Percentiles rank a stretch among this genome's conserved stretches.
Conservation (phyloP, 2,888 invertebrate genomes). For the Orthosia incerta region DNA sequence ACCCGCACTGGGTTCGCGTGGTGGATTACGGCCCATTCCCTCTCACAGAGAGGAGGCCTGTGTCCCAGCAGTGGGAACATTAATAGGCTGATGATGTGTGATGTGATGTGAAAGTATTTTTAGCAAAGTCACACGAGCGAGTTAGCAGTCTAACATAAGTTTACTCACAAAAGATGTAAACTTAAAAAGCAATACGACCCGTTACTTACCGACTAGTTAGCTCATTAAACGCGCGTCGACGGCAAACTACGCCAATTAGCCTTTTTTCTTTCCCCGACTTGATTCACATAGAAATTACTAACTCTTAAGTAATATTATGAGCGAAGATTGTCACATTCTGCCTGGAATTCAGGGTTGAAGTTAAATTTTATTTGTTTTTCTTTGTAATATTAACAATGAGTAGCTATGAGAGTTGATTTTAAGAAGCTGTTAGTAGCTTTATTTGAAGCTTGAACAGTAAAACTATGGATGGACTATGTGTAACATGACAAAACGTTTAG, state of each 20-base stretch:
- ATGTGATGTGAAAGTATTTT: too few species aligned
- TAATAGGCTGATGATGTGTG: too few species aligned
- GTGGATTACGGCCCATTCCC: too few species aligned
- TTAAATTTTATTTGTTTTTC: background rate
- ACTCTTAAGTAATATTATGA: conserved; percentile 26
- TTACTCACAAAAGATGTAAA: background rate
- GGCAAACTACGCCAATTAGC: conserved; percentile 41
- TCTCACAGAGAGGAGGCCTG: too few species aligned
- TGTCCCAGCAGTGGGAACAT: too few species aligned
- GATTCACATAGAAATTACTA: conserved; percentile 52
- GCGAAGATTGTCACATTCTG: conserved; percentile 15
- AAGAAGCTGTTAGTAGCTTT: background rate
- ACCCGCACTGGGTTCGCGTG: too few species aligned
- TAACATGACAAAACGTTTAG: too few species aligned
- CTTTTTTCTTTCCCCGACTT: conserved; percentile 5
- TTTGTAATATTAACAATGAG: background rate
- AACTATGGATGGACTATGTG: too few species aligned
- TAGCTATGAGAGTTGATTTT: background rate
- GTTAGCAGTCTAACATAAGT: background rate
- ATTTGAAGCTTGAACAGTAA: background rate
- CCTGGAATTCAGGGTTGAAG: background rate
- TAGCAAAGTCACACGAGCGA: background rate
- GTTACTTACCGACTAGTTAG: background rate
- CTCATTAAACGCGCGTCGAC: conserved; percentile 30
- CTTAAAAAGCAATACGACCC: conserved; percentile 42